phyloP scores from a whole-genome alignment of 2,797 vertebrate species.

The Ctenochaetus hawaiiensis region DNA sequence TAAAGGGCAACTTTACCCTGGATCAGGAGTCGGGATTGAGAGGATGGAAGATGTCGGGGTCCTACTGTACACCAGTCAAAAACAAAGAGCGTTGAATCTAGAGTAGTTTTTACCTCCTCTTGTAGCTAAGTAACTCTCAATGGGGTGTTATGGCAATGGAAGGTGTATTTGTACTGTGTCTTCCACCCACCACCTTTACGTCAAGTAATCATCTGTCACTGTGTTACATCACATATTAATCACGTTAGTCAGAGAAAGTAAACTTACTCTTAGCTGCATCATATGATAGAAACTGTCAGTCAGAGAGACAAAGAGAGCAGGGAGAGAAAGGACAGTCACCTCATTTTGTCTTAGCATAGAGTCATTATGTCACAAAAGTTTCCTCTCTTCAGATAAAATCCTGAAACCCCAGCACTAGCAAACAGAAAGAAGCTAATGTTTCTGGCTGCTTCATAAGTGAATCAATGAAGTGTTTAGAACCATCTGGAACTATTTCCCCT shows the following conservation, averaged over 20 bases:
- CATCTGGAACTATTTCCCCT: slow-evolving; percentile 26
- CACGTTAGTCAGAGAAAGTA: slow-evolving; percentile 60
- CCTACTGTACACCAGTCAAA: slow-evolving; percentile 74
- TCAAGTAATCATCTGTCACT: slow-evolving; percentile 75
- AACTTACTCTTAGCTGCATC: slow-evolving; percentile 57
- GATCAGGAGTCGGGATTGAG: slow-evolving; percentile 17
- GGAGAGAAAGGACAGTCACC: slow-evolving; percentile 35
- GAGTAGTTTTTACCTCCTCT: slow-evolving; percentile 79
- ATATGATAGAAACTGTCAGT: slow-evolving; percentile 56
- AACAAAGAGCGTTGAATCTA: slow-evolving; percentile 80
- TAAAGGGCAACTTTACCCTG: slow-evolving; percentile 65
- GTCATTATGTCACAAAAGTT: slow-evolving; percentile 34
- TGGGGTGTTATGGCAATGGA: slow-evolving; percentile 75
- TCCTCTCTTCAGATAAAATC: slow-evolving; percentile 35
- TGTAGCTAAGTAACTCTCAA: slow-evolving; percentile 77
- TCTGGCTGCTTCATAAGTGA: slow-evolving; percentile 33
- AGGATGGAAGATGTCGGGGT: slow-evolving; percentile 40
- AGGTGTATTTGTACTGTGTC: slow-evolving; percentile 78
- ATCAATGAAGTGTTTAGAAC: slow-evolving; percentile 39
- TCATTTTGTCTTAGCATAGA: slow-evolving; percentile 47
- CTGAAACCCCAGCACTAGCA: slow-evolving; percentile 23
- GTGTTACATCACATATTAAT: slow-evolving; percentile 72
- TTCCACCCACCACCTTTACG: slow-evolving; percentile 71
- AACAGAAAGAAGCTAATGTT: slow-evolving; percentile 28
- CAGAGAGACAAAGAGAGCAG: slow-evolving; percentile 27